Evolutionary conservation across 2,113 vertebrate species (phyloP).

Genomic region (Cyprinodon variegatus): DNA sequence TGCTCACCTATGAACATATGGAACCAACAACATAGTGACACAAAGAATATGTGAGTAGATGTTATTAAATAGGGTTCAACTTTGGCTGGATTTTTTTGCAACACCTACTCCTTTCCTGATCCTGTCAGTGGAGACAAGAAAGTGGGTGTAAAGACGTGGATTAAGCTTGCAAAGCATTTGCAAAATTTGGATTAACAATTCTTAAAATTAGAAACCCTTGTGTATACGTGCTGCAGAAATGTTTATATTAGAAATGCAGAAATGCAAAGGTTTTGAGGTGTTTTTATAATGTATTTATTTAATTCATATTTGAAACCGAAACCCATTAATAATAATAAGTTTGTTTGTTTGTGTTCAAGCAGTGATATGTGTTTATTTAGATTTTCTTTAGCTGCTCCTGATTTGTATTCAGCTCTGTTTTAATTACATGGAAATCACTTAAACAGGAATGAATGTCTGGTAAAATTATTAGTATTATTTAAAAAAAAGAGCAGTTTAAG

Average conservation of each 20-base stretch:
- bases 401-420: neutral
- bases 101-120: neutral
- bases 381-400: neutral
- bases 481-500: neutral
- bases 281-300: conserved; percentile 4
- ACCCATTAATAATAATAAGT: neutral
- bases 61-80: neutral
- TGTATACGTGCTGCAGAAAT: neutral
- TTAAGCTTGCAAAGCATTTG: neutral
- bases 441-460: neutral
- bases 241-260: neutral
- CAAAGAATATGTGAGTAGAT: neutral
- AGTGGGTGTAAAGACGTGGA: neutral
- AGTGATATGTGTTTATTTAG: neutral
- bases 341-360: neutral
- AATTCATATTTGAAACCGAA: neutral
- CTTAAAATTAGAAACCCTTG: neutral
- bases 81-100: neutral
- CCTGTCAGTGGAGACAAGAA: neutral
- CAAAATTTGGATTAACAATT: neutral
- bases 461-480: conserved; percentile 15
- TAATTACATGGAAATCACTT: neutral
- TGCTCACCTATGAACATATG: neutral
- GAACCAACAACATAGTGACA: neutral
- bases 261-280: neutral